These are phyloP conservation scores for Passer domesticus DNA, from an alignment of 2,113 vertebrate species.

Conservation along the genomic window DNA sequence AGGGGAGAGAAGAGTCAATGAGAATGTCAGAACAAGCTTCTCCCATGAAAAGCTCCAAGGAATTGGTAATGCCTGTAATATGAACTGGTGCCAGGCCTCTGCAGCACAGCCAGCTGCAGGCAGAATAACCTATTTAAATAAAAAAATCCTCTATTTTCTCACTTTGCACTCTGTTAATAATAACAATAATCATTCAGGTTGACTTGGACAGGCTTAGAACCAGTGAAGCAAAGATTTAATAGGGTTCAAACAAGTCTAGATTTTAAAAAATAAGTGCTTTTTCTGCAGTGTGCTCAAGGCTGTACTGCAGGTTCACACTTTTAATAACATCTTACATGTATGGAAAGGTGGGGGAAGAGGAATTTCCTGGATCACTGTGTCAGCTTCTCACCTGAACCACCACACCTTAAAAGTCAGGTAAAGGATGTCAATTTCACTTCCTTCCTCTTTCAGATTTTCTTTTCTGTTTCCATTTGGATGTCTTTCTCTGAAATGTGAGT, in stretches of 20 bases:
- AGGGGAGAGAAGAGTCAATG: not conserved
- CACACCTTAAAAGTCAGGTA: not conserved
- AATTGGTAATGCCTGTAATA: not conserved
- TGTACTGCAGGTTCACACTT: not conserved
- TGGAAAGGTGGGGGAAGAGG: not conserved
- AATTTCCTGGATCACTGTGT: not conserved
- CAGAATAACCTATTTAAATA: conserved; percentile 36
- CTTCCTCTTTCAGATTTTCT: not conserved
- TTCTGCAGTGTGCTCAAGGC: not conserved
- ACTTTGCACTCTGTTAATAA: conserved; percentile 18
- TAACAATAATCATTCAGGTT: conserved; percentile 51
- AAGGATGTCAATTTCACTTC: not conserved
- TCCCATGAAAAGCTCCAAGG: conserved; percentile 22
- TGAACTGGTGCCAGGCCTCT: conserved; percentile 17
- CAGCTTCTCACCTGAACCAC: not conserved
- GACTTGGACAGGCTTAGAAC: conserved; percentile 13
- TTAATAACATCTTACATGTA: not conserved
- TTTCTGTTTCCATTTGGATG: not conserved
- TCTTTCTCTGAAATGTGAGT: not conserved
- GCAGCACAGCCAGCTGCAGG: conserved; percentile 11
- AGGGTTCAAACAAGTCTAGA: not conserved
- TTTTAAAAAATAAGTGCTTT: not conserved
- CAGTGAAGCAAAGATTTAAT: conserved; percentile 50
- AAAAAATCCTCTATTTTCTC: not conserved
- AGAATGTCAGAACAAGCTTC: conserved; percentile 8